Percentiles rank a stretch among this genome's conserved stretches.
These are phyloP conservation scores for Protonibea diacanthus DNA, from an alignment of 2,797 vertebrate genomes.

Conservation along the genomic window DNA sequence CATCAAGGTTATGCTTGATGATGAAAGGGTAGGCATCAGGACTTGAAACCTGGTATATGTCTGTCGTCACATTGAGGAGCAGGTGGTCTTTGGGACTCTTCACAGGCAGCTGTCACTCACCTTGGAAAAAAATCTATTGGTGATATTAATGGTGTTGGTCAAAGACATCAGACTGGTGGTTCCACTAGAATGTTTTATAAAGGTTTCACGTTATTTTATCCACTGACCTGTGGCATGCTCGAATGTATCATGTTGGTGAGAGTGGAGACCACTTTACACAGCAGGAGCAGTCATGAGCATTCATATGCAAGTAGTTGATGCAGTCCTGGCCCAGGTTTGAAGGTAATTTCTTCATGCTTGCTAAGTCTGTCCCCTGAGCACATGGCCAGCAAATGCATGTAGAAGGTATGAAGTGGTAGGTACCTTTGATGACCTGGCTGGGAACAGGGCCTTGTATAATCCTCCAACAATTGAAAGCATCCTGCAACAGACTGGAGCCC, in stretches of 20 bases:
- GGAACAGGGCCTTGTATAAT: conserved; percentile 63
- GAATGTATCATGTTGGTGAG: conserved; percentile 74
- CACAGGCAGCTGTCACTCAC: too few species aligned
- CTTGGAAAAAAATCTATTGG: too few species aligned
- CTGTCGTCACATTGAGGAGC: too few species aligned
- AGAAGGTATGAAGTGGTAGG: conserved; percentile 83
- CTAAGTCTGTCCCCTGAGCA: conserved; percentile 61
- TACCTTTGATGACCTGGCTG: conserved; percentile 32
- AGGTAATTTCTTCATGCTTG: conserved; percentile 62
- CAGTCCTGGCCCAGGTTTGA: conserved; percentile 79
- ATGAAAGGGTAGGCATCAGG: too few species aligned
- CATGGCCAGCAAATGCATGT: conserved; percentile 47
- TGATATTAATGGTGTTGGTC: too few species aligned
- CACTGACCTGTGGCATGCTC: conserved; percentile 73
- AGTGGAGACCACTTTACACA: conserved; percentile 77
- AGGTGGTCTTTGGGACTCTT: too few species aligned
- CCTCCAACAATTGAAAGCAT: conserved; percentile 20
- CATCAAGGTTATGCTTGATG: too few species aligned
- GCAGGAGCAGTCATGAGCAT: conserved; percentile 66
- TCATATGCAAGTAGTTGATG: conserved; percentile 79
- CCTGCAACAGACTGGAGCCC: conserved; percentile 82
- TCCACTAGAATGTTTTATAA: background rate
- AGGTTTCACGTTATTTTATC: background rate
- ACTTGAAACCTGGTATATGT: too few species aligned
- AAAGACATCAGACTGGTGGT: background rate